Evolutionary conservation across 2,797 vertebrate species (phyloP).

Genomic region (Eulemur mongoz): DNA sequence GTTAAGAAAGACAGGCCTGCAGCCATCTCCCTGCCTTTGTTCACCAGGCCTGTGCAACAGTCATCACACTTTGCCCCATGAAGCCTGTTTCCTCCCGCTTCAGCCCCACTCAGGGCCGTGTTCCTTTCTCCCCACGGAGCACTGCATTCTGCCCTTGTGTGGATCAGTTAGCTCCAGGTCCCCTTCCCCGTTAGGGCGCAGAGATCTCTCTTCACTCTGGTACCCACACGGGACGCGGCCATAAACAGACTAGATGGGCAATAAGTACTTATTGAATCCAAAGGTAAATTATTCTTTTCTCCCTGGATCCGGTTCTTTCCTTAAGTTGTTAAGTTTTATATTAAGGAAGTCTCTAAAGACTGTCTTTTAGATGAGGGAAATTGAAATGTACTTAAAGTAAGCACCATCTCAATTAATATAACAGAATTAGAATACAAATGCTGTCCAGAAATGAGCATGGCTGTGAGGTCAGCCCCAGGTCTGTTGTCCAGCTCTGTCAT

Average conservation of each 20-base stretch:
- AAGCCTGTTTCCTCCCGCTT: neutral
- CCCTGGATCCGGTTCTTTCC: neutral
- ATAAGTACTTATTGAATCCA: neutral
- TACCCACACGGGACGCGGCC: neutral
- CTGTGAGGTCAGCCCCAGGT: neutral
- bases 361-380: neutral
- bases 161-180: neutral
- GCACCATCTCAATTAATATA: neutral
- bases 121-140: neutral
- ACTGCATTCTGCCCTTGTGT: neutral
- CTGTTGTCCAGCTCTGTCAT: neutral
- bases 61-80: neutral
- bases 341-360: neutral
- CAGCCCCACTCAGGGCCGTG: neutral
- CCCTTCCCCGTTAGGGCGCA: neutral
- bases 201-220: neutral
- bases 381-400: slow-evolving; percentile 43
- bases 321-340: neutral
- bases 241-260: no score
- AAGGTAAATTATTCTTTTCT: neutral
- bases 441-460: neutral
- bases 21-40: neutral
- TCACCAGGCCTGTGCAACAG: neutral
- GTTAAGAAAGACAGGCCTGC: neutral
- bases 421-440: slow-evolving; percentile 14